Evolutionary conservation across 1,140 invertebrate genomes (phyloP).

Genomic region (Drosophila littoralis): DNA sequence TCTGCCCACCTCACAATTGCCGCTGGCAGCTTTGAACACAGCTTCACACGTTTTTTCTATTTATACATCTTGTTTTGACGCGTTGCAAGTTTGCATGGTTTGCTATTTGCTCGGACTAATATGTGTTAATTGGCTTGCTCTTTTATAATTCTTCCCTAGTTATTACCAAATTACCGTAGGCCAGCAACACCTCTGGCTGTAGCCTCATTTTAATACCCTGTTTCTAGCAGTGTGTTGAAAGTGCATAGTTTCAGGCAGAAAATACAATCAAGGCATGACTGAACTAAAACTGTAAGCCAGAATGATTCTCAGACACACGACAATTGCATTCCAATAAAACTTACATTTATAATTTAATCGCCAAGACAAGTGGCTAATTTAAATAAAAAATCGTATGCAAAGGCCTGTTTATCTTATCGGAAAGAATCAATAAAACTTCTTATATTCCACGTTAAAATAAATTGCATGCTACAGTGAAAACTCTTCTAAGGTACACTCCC

Average conservation of each 20-base stretch:
- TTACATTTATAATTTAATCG: not conserved
- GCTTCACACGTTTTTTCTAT: not conserved
- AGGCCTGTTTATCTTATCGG: too few relatives aligned
- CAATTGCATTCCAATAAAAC: not conserved
- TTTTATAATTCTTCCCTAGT: slow-evolving; percentile 52
- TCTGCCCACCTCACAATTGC: not conserved
- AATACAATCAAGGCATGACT: not conserved
- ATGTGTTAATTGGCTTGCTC: slow-evolving; percentile 41
- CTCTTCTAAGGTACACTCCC: too few relatives aligned
- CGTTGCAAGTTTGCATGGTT: slow-evolving; percentile 61
- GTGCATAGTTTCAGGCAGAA: not conserved
- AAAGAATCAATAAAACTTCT: too few relatives aligned
- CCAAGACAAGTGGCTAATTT: not conserved
- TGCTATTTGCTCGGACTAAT: slow-evolving; percentile 11
- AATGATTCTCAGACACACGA: not conserved
- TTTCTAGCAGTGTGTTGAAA: not conserved
- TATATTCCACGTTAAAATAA: too few relatives aligned
- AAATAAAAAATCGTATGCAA: too few relatives aligned
- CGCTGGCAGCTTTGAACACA: not conserved
- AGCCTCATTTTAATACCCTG: not conserved
- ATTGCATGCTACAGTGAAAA: too few relatives aligned
- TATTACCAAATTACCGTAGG: slow-evolving; percentile 8
- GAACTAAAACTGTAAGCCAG: not conserved
- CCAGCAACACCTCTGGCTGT: not conserved
- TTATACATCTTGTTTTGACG: slow-evolving; percentile 48